phyloP scores from a whole-genome alignment of 1,140 invertebrate genomes.

The Adelges cooleyi region DNA sequence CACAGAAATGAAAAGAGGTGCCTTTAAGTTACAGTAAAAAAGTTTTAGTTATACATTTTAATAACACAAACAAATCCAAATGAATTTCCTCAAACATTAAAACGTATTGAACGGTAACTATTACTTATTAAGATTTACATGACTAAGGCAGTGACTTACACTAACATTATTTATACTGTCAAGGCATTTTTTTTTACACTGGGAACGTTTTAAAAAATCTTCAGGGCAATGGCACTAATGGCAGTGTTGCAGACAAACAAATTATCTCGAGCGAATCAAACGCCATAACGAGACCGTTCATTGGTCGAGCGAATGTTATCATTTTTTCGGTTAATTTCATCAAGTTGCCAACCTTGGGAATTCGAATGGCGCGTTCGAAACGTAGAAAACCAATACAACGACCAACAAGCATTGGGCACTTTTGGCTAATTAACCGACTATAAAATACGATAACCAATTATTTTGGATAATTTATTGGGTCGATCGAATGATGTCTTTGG shows the following conservation, averaged over 20 bases:
- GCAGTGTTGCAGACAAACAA: background rate
- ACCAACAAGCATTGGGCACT: no score
- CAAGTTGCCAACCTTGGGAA: background rate
- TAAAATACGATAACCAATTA: no score
- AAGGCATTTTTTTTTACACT: background rate
- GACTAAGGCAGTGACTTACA: background rate
- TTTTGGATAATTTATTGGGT: no score
- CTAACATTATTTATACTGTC: background rate
- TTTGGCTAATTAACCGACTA: no score
- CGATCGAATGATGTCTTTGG: no score
- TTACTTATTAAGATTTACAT: background rate
- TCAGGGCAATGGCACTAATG: background rate
- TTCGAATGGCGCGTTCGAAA: no score
- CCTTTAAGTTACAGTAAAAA: no score
- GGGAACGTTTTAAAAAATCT: background rate
- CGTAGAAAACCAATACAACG: no score
- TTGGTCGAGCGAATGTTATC: constrained; percentile 11
- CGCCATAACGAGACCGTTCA: constrained; percentile 6
- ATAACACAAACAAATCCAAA: no score
- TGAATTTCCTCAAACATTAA: no score
- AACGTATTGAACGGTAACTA: background rate
- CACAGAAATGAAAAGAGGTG: background rate
- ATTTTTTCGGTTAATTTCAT: constrained; percentile 26
- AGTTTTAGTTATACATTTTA: no score
- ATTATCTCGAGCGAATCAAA: constrained; percentile 17